A percentile compares a stretch with the other conserved stretches of the same genome.
Evolutionary conservation across 92 coral and sea anemone species (phyloP).

Genomic region (Siderastrea radians): DNA sequence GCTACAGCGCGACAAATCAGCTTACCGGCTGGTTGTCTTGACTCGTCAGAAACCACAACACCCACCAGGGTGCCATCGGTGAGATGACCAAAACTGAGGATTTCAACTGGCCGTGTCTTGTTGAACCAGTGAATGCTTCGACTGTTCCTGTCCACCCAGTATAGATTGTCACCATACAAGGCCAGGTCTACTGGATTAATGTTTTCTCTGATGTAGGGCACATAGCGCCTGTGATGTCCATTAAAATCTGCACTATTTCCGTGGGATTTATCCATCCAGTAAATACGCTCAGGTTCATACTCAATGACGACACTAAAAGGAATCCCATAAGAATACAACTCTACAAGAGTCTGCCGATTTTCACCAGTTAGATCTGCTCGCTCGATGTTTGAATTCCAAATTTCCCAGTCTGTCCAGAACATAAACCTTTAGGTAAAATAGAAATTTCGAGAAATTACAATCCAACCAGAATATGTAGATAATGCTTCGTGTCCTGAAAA

Average conservation of each 20-base stretch:
- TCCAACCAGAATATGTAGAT: too few relatives aligned
- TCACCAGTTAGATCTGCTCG: constrained; percentile 77
- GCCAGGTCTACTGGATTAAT: too few relatives aligned
- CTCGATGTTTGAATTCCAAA: constrained; percentile 43
- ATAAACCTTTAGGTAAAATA: constrained; percentile 32
- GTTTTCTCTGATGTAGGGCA: neutral
- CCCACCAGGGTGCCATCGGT: constrained; percentile 15
- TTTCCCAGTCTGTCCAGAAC: constrained; percentile 80
- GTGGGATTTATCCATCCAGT: constrained; percentile 72
- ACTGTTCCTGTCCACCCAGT: too few relatives aligned
- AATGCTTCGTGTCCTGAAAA: too few relatives aligned
- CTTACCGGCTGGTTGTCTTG: constrained; percentile 71
- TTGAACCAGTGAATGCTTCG: too few relatives aligned
- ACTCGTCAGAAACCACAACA: constrained; percentile 47
- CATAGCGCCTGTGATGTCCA: constrained; percentile 39
- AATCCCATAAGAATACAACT: neutral
- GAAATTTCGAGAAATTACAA: too few relatives aligned
- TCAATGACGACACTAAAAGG: constrained; percentile 49
- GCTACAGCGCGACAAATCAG: too few relatives aligned
- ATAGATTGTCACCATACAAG: too few relatives aligned
- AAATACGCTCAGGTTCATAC: constrained; percentile 20
- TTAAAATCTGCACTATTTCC: constrained; percentile 65
- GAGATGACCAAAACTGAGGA: too few relatives aligned
- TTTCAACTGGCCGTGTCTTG: too few relatives aligned
- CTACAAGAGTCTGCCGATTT: constrained; percentile 52